A percentile compares a stretch with the other conserved stretches of the same genome.
phyloP scores from a whole-genome alignment of 2,797 vertebrate species.

The Lutjanus campechanus region DNA sequence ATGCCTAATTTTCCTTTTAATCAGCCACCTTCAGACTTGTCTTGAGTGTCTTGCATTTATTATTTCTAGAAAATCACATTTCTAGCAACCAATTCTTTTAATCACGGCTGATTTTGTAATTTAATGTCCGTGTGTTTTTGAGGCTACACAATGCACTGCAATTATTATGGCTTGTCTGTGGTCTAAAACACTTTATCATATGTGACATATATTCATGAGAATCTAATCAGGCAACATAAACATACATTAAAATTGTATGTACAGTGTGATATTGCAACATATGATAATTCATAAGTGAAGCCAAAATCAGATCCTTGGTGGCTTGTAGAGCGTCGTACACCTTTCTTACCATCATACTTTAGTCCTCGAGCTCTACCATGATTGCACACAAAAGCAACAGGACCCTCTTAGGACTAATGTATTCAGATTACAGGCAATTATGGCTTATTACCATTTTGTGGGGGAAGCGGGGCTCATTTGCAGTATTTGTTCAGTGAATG shows the following conservation, averaged over 20 bases:
- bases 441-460: conserved; percentile 75
- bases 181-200: background rate
- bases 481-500: conserved; percentile 71
- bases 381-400: conserved; percentile 75
- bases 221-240: conserved; percentile 2
- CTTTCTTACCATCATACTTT: conserved; percentile 43
- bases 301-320: background rate
- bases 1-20: too few relatives aligned
- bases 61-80: background rate
- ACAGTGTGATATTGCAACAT: background rate
- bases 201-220: background rate
- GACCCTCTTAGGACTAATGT: conserved; percentile 74
- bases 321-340: conserved; percentile 5
- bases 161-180: background rate
- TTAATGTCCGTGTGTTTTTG: background rate
- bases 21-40: conserved; percentile 7
- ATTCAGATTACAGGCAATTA: conserved; percentile 81
- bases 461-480: conserved; percentile 70
- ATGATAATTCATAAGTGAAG: conserved; percentile 22
- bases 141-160: background rate
- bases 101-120: conserved; percentile 3
- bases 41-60: background rate
- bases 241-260: background rate
- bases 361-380: conserved; percentile 49
- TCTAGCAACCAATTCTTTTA: background rate